Percentiles rank a stretch among this genome's conserved stretches.
Evolutionary conservation across 2,888 invertebrate species (phyloP).

Genomic region (Clanis bilineata): DNA sequence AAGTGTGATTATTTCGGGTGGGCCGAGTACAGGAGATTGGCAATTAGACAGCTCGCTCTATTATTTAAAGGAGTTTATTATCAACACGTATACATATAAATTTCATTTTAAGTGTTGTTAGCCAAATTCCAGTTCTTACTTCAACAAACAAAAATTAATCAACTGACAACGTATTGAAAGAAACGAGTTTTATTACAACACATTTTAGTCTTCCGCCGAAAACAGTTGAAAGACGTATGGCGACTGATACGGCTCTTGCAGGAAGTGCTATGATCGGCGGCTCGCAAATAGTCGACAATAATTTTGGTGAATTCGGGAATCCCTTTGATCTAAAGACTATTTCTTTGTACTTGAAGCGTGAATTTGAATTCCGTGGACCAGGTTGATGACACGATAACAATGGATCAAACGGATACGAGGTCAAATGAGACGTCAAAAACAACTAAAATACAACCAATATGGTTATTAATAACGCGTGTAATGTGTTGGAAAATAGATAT

Average conservation of each 20-base stretch:
- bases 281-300: neutral
- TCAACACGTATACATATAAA: conserved; percentile 14
- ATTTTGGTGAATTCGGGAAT: neutral
- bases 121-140: conserved; percentile 24
- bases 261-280: neutral
- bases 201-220: conserved; percentile 1
- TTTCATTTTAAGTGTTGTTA: conserved; percentile 18
- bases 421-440: neutral
- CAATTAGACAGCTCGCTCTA: conserved; percentile 28
- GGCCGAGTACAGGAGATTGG: conserved; percentile 24
- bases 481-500: neutral
- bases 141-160: conserved; percentile 27
- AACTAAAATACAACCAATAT: neutral
- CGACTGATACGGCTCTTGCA: neutral
- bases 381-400: neutral
- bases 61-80: conserved; percentile 28
- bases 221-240: conserved; percentile 14
- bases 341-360: neutral
- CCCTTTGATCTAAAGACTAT: neutral
- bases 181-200: conserved; percentile 15
- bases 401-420: neutral
- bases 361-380: neutral
- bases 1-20: neutral
- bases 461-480: neutral
- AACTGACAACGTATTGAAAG: conserved; percentile 22